Percentiles rank a stretch among this genome's conserved stretches.
Evolutionary conservation across 2,113 vertebrate genomes (phyloP).

Genomic region (Lycaon pictus): DNA sequence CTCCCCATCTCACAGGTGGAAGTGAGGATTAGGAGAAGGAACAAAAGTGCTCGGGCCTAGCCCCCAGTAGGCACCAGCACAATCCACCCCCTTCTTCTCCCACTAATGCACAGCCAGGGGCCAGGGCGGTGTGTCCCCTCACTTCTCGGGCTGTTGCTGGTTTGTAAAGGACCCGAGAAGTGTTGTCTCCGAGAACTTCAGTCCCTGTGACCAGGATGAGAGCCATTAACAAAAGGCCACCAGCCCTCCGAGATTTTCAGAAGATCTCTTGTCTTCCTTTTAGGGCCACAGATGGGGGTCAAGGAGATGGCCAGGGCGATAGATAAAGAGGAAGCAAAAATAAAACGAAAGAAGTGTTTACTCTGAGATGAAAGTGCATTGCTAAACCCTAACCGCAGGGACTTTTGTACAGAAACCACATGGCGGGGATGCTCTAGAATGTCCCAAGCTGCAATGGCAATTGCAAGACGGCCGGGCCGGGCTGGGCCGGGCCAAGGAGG

Average conservation of each 20-base stretch:
- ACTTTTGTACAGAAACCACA: slow-evolving; percentile 76
- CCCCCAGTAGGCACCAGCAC: background rate
- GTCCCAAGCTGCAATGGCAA: slow-evolving; percentile 58
- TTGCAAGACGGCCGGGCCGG: background rate
- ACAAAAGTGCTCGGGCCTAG: background rate
- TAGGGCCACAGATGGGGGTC: background rate
- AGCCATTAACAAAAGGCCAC: background rate
- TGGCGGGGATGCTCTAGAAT: slow-evolving; percentile 65
- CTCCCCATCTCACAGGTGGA: background rate
- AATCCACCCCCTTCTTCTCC: too few species aligned
- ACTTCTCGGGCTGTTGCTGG: background rate
- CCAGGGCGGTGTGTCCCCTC: background rate
- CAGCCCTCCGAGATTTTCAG: background rate
- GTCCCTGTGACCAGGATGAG: background rate
- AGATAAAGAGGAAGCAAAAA: slow-evolving; percentile 70
- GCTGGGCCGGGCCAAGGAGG: background rate
- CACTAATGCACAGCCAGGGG: accelerated
- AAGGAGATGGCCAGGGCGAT: slow-evolving; percentile 22
- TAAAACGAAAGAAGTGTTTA: slow-evolving; percentile 75
- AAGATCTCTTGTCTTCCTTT: slow-evolving; percentile 39
- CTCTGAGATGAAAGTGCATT: slow-evolving; percentile 65
- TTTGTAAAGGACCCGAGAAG: slow-evolving; percentile 5
- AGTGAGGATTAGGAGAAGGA: background rate
- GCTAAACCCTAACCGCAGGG: slow-evolving; percentile 81
- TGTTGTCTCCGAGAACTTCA: background rate